These are phyloP conservation scores for Myiopsitta monachus DNA, from an alignment of 2,113 vertebrate species.

Conservation along the genomic window DNA sequence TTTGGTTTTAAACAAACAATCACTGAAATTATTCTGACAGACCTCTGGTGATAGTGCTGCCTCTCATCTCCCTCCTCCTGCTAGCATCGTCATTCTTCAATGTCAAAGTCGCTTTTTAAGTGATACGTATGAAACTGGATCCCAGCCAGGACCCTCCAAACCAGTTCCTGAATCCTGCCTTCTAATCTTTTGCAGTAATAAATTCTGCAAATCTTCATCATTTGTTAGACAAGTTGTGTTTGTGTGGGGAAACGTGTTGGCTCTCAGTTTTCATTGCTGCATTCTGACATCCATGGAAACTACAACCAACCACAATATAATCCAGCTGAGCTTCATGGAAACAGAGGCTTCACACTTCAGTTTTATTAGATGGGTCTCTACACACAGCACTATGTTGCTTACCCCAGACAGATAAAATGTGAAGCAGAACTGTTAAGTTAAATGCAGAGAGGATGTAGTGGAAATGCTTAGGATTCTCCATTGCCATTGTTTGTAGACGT, in stretches of 20 bases:
- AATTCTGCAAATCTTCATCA: not conserved
- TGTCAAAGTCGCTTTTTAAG: not conserved
- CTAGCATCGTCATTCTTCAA: not conserved
- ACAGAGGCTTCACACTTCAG: rapidly evolving
- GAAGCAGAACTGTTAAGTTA: not conserved
- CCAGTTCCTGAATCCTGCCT: not conserved
- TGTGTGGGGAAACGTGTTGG: not conserved
- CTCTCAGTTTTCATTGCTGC: not conserved
- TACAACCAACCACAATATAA: not conserved
- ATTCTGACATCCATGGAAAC: not conserved
- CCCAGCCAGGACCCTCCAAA: not conserved
- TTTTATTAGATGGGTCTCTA: not conserved
- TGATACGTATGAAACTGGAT: not conserved
- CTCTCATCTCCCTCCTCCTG: not conserved
- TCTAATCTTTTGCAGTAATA: not conserved
- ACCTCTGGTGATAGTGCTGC: not conserved
- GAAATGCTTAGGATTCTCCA: not conserved
- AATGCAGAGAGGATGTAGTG: not conserved
- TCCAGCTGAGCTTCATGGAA: not conserved
- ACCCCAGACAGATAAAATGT: not conserved
- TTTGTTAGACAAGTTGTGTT: not conserved
- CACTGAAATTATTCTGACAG: not conserved
- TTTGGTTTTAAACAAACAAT: conserved; percentile 29
- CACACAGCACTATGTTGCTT: not conserved
- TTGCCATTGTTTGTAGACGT: not conserved